Conservation (phyloP, 2,113 vertebrate genomes). For the Forbesichthys agassizii region DNA sequence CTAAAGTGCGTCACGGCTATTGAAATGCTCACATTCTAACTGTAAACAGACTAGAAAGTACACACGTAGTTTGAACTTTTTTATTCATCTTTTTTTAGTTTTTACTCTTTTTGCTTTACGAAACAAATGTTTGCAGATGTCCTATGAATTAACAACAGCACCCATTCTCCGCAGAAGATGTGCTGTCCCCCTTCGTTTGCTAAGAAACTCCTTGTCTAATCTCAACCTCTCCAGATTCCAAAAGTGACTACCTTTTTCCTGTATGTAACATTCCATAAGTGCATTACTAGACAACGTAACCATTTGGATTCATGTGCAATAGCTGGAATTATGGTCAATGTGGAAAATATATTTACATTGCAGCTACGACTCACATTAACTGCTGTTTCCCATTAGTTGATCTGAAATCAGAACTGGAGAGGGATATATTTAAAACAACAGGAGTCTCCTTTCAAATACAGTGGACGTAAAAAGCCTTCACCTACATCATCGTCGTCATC, state of each 20-base stretch:
- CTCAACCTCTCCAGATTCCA: conserved; percentile 67
- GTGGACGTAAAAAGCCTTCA: conserved; percentile 75
- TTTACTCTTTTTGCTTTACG: conserved; percentile 74
- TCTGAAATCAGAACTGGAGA: conserved; percentile 63
- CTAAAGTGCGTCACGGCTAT: too few species aligned
- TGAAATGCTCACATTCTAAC: neutral
- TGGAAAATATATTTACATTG: conserved; percentile 71
- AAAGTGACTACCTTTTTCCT: conserved; percentile 62
- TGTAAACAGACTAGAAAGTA: conserved; percentile 7
- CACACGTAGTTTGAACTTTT: conserved; percentile 65
- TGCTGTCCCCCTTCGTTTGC: conserved; percentile 35
- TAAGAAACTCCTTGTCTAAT: conserved; percentile 64
- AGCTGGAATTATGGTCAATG: conserved; percentile 70
- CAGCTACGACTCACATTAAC: conserved; percentile 72
- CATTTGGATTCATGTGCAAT: conserved; percentile 69
- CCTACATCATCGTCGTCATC: conserved; percentile 75
- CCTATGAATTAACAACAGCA: conserved; percentile 79
- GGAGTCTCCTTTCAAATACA: conserved; percentile 69
- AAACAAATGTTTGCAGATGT: conserved; percentile 83
- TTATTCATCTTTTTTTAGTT: conserved; percentile 69
- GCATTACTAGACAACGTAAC: conserved; percentile 74
- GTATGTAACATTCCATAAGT: conserved; percentile 77
- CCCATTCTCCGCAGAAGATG: conserved; percentile 53
- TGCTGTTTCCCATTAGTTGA: conserved; percentile 58
- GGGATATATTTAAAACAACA: conserved; percentile 57